Evolutionary conservation across 2,888 invertebrate genomes (phyloP).

Genomic region (Agrotis segetum): DNA sequence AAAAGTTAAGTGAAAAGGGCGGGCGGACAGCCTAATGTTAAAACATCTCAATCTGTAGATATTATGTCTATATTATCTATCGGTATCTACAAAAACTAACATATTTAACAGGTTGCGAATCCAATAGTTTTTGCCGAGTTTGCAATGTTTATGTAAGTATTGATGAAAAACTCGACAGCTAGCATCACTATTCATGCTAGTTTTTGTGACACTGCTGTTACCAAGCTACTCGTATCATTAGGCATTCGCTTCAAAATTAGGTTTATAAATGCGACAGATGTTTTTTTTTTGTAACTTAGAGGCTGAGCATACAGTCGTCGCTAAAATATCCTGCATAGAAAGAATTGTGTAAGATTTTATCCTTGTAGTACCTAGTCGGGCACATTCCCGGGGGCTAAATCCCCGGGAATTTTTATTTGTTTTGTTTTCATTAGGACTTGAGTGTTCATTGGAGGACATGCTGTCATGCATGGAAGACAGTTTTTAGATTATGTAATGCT

Average conservation of each 20-base stretch:
- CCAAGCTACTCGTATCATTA: constrained; percentile 19
- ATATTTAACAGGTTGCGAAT: neutral
- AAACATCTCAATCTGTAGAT: neutral
- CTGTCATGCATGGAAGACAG: constrained; percentile 1
- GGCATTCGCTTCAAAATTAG: neutral
- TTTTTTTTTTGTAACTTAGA: neutral
- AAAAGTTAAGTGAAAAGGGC: no score
- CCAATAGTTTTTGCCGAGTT: neutral
- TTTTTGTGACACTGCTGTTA: constrained; percentile 30
- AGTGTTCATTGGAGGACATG: neutral
- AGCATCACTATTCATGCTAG: constrained; percentile 8
- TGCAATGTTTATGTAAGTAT: neutral
- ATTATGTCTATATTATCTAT: neutral
- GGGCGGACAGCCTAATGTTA: no score
- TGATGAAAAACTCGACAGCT: constrained; percentile 13
- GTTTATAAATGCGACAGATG: neutral
- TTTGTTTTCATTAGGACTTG: constrained; percentile 1
- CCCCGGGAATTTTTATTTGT: constrained; percentile 6
- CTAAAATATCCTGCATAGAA: neutral
- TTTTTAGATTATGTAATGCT: constrained; percentile 7
- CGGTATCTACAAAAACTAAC: neutral
- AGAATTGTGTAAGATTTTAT: neutral
- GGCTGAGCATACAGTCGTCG: neutral
- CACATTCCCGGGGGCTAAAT: neutral
- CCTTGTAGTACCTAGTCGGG: neutral